These are phyloP conservation scores for Baccha elongata DNA, from an alignment of 2,888 invertebrate species.

Conservation along the genomic window DNA sequence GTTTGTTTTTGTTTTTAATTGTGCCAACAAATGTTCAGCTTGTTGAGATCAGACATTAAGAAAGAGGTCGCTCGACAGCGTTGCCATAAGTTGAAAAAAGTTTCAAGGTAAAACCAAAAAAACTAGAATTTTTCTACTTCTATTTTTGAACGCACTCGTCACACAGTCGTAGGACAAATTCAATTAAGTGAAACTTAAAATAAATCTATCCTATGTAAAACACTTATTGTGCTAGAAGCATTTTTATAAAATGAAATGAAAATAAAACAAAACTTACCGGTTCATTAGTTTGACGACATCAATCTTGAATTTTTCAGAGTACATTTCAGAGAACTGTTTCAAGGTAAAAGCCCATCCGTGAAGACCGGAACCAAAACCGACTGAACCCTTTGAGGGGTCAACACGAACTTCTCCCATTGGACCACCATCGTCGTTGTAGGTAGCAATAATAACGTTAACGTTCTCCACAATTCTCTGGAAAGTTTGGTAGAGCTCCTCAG, in stretches of 20 bases:
- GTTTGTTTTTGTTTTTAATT: constrained; percentile 53
- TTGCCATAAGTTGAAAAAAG: constrained; percentile 83
- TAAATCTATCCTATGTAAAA: constrained; percentile 77
- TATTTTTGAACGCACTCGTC: constrained; percentile 86
- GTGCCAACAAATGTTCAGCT: constrained; percentile 82
- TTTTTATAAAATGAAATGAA: background rate
- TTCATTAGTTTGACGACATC: constrained; percentile 99
- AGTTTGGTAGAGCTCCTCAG: constrained; percentile 98
- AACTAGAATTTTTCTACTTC: constrained; percentile 85
- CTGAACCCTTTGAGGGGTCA: constrained; percentile 98
- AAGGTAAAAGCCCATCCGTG: constrained; percentile 99
- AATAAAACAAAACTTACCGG: constrained; percentile 82
- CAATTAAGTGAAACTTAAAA: constrained; percentile 70
- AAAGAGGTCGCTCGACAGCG: constrained; percentile 91
- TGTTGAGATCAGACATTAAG: constrained; percentile 89
- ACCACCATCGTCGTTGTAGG: constrained; percentile 98
- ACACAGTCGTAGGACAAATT: constrained; percentile 77
- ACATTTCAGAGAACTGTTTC: constrained; percentile 99
- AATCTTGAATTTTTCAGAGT: constrained; percentile 99
- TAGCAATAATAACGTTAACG: constrained; percentile 99
- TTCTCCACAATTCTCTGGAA: constrained; percentile 99
- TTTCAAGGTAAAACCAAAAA: constrained; percentile 23
- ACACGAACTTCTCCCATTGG: constrained; percentile 99
- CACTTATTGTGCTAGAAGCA: constrained; percentile 82
- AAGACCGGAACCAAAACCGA: constrained; percentile 99